phyloP scores from a whole-genome alignment of 2,888 invertebrate genomes.

The Lochmaea crataegi region DNA sequence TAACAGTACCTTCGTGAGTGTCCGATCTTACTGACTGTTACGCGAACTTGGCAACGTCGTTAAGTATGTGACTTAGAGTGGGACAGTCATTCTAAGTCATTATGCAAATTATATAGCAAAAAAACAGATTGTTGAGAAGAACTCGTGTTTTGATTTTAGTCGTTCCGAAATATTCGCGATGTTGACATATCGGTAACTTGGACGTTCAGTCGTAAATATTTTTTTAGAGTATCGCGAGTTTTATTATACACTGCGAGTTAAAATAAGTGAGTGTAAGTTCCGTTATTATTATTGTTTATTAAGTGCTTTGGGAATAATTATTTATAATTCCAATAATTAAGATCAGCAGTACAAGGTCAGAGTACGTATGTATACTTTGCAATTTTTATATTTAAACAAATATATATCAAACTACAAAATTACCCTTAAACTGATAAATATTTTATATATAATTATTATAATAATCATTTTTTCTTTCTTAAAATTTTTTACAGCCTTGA shows the following conservation, averaged over 20 bases:
- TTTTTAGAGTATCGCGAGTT: conserved; percentile 3
- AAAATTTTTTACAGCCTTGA: conserved; percentile 14
- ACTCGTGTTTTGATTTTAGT: conserved; percentile 46
- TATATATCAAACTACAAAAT: too few relatives aligned
- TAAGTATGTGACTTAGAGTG: conserved; percentile 39
- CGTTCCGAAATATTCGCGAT: conserved; percentile 44
- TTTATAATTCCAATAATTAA: conserved; percentile 20
- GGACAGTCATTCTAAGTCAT: conserved; percentile 45
- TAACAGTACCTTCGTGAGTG: neutral
- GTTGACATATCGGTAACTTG: conserved; percentile 43
- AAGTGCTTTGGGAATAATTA: conserved; percentile 20
- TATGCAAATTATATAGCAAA: conserved; percentile 48
- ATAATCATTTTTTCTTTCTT: neutral
- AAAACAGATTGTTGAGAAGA: conserved; percentile 46
- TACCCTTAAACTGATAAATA: too few relatives aligned
- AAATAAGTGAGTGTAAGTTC: conserved; percentile 48
- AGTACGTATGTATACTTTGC: conserved; percentile 13
- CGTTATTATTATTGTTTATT: conserved; percentile 29
- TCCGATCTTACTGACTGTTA: conserved; percentile 2
- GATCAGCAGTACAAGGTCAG: conserved; percentile 31
- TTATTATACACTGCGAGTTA: conserved; percentile 27
- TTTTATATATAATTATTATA: neutral
- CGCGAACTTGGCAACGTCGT: conserved; percentile 33
- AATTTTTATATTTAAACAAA: neutral
- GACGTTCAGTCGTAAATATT: neutral